Base-by-base conservation (phyloP, 2,888 invertebrate genomes). In the Willowsia nigromaculata region DNA sequence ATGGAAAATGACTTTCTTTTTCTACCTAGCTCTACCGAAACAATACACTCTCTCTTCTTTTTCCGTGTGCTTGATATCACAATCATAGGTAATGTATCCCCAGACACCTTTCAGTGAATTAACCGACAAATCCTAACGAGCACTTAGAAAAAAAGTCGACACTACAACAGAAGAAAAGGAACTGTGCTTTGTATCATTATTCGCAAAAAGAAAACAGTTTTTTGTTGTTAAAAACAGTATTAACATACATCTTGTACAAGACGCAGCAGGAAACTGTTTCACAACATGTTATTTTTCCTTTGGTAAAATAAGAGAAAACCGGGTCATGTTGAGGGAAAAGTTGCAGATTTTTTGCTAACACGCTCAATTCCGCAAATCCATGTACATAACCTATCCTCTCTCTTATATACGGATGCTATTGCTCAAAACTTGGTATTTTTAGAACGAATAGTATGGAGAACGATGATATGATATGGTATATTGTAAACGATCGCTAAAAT, bases 31-130 rank as follows among this genome's bases (percentile, higher is more conserved):
- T 68, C 65, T 11, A 37, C 5, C 65, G 71, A 71, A 71, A 71
- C 25, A 27, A 50, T 30, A 15, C 76, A 33, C 50, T 76, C 50
- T 76, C 50, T 7, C 43, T 22, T 11, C 74, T 27, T 43, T 85
- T 59, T 85, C 18, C 53, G 71, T 53, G 22, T 47, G 62, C 50
- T 53, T 27, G 68, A 65, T 86, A 80, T 80, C 80, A 86, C 80
- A 86, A 84, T 84, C 83, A 71, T 71, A 84, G 83, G 83, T 84
- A 90, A 90, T 90, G 89, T 89, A 83, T 90, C 89, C 89, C 90
- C 71, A 84, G 90, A 80, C 89, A 89, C 90, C 90, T 90, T 89
- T 90, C 89, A 89, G 89, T 89, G 90, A 90, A 90, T 90, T 90
- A 86, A 90, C 85, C 89, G 90, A 90, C 90, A 86, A 87, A 85